Evolutionary conservation across 2,113 vertebrate genomes (phyloP).

Genomic region (Sterrhoptilus dennistouni): DNA sequence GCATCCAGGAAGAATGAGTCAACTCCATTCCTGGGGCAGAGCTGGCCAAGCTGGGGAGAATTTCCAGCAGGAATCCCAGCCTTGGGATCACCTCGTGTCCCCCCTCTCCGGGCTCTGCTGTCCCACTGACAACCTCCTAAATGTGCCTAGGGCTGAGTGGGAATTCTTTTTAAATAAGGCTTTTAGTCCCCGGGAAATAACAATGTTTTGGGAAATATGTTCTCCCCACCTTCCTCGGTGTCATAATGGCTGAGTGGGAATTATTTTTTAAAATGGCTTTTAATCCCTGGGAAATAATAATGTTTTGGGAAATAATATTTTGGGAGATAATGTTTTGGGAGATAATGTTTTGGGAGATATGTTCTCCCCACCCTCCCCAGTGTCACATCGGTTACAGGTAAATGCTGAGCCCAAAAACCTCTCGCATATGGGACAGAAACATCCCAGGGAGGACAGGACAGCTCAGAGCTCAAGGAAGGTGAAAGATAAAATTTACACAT

Average conservation of each 20-base stretch:
- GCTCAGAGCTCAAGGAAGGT: background rate
- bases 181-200: background rate
- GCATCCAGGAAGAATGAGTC: constrained; percentile 62
- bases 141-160: accelerated
- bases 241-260: too few species aligned
- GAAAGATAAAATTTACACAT: accelerated
- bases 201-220: accelerated
- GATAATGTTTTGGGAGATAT: too few species aligned
- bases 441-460: background rate
- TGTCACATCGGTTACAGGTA: background rate
- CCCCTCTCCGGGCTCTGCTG: background rate
- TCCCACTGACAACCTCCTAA: background rate
- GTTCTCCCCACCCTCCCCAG: accelerated
- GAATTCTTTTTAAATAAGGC: background rate
- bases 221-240: accelerated
- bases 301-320: too few species aligned
- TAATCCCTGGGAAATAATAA: too few species aligned
- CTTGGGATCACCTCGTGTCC: background rate
- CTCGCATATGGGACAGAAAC: accelerated
- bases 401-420: background rate
- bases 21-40: constrained; percentile 27
- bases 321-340: too few species aligned
- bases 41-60: background rate
- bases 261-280: too few species aligned
- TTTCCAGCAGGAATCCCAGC: background rate